Evolutionary conservation across 2,113 vertebrate species (phyloP).

Genomic region (Toxostoma redivivum): DNA sequence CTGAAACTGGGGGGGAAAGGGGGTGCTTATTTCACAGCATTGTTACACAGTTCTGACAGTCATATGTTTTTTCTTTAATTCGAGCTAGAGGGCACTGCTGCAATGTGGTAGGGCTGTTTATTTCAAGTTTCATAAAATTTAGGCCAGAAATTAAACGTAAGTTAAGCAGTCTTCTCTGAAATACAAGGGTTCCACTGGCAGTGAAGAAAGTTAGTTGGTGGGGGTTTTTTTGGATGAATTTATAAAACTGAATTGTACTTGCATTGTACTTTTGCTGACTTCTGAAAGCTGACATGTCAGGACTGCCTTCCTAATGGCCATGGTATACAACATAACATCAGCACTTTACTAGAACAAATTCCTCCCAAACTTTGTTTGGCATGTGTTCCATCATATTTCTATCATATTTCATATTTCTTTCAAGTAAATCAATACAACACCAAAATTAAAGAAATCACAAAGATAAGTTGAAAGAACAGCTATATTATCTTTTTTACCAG

Average conservation of each 20-base stretch:
- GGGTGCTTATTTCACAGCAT: neutral
- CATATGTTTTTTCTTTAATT: neutral
- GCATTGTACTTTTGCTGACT: neutral
- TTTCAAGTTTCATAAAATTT: neutral
- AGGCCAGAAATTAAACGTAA: neutral
- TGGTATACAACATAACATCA: neutral
- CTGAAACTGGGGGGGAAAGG: accelerated
- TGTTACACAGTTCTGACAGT: neutral
- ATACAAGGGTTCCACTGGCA: neutral
- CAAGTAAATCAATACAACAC: neutral
- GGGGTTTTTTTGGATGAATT: neutral
- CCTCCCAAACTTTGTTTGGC: neutral
- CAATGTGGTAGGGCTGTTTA: neutral
- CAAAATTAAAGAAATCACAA: neutral
- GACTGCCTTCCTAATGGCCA: neutral
- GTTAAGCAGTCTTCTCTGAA: neutral
- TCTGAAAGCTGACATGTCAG: neutral
- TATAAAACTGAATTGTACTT: neutral
- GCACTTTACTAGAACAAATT: neutral
- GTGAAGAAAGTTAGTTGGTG: neutral
- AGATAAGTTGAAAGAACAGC: neutral
- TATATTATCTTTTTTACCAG: neutral
- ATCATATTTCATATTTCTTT: neutral
- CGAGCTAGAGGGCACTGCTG: neutral
- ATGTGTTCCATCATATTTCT: neutral